Evolutionary conservation across 2,888 invertebrate species (phyloP).

Genomic region (Drosophila mulleri): DNA sequence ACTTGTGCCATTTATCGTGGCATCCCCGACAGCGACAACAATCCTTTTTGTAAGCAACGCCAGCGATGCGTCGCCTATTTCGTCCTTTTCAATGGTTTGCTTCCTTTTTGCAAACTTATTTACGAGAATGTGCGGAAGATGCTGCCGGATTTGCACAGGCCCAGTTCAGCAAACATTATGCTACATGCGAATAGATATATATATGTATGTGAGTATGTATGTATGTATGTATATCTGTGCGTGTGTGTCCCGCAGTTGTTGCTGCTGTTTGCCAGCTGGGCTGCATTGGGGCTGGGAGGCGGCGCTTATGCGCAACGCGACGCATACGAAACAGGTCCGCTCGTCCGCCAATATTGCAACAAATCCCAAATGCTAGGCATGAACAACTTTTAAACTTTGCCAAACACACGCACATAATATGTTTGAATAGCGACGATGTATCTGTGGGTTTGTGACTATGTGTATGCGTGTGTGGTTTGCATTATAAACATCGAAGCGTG

Average conservation of each 20-base stretch:
- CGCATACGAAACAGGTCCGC: slow-evolving; percentile 65
- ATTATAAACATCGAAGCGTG: slow-evolving; percentile 68
- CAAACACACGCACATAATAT: slow-evolving; percentile 35
- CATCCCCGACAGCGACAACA: slow-evolving; percentile 58
- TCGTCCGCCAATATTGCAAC: slow-evolving; percentile 64
- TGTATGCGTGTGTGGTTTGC: slow-evolving; percentile 37
- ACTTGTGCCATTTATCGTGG: slow-evolving; percentile 73
- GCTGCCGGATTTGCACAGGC: slow-evolving; percentile 61
- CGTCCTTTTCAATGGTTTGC: slow-evolving; percentile 35
- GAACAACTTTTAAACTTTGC: slow-evolving; percentile 74
- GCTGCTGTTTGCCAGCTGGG: slow-evolving; percentile 40
- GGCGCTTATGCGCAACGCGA: slow-evolving; percentile 67
- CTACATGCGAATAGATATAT: slow-evolving; percentile 36
- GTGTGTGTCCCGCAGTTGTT: slow-evolving; percentile 32
- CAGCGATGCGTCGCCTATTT: slow-evolving; percentile 46
- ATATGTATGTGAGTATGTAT: neutral
- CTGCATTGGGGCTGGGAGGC: slow-evolving; percentile 22
- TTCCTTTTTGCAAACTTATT: slow-evolving; percentile 64
- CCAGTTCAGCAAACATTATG: slow-evolving; percentile 43
- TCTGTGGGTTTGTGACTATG: slow-evolving; percentile 9
- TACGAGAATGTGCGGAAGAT: slow-evolving; percentile 71
- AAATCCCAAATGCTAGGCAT: slow-evolving; percentile 76
- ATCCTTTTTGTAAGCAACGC: slow-evolving; percentile 69
- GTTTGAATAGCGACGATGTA: slow-evolving; percentile 31
- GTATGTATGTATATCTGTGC: slow-evolving; percentile 2